A percentile compares a stretch with the other conserved stretches of the same genome.
Conservation (phyloP, 2,797 vertebrate species). For the Salmo trutta region DNA sequence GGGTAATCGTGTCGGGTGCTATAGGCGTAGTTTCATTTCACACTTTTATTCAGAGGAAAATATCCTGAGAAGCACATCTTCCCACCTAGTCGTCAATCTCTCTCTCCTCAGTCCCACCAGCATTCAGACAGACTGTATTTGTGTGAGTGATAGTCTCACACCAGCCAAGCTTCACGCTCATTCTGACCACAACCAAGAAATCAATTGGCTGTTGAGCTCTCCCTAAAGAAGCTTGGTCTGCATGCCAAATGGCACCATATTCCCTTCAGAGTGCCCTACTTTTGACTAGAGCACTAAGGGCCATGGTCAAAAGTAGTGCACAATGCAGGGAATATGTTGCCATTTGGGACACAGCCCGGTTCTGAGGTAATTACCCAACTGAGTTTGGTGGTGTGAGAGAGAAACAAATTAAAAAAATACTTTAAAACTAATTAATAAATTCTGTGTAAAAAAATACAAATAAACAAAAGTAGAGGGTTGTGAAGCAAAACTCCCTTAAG, state of each 20-base stretch:
- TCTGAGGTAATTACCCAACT: conserved; percentile 62
- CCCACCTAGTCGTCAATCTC: conserved; percentile 17
- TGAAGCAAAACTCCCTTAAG: conserved; percentile 61
- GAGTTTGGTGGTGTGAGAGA: conserved; percentile 31
- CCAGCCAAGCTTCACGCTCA: conserved; percentile 21
- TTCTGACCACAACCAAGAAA: conserved; percentile 54
- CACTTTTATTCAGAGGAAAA: conserved; percentile 33
- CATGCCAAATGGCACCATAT: too few relatives aligned
- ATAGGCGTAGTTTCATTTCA: conserved; percentile 44
- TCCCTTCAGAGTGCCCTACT: too few relatives aligned
- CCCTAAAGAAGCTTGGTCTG: conserved; percentile 17
- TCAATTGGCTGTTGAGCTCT: conserved; percentile 40
- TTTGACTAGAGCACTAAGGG: too few relatives aligned
- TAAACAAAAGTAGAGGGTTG: conserved; percentile 20
- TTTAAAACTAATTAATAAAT: conserved; percentile 10
- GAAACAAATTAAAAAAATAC: not conserved
- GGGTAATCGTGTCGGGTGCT: conserved; percentile 49
- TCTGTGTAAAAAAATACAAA: conserved; percentile 40
- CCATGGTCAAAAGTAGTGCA: too few relatives aligned
- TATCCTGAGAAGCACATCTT: conserved; percentile 31
- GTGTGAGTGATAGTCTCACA: conserved; percentile 27
- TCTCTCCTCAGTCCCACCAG: not conserved
- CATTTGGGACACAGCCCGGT: too few relatives aligned
- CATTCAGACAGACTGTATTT: conserved; percentile 1
- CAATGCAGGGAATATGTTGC: too few relatives aligned